Evolutionary conservation across 2,113 vertebrate species (phyloP), one percentile per base, ranked within the genome.

Genomic region (Sciurus niger): DNA sequence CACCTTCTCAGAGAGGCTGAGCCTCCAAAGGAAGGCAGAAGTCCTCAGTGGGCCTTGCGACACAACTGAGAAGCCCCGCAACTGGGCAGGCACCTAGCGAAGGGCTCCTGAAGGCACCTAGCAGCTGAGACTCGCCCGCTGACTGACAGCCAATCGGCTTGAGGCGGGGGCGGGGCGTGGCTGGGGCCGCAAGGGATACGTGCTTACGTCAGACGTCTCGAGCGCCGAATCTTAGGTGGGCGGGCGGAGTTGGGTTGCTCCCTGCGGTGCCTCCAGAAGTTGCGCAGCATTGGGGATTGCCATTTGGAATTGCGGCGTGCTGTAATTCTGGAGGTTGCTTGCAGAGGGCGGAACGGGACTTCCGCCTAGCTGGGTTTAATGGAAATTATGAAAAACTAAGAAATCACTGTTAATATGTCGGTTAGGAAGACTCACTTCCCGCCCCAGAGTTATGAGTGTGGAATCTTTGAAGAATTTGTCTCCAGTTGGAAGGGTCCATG

Each of bases 1-100:
- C 2, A 40, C 13, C 17, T 40, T 32, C 9, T 13, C 4, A 2
- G 13, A 40, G 1, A 85, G 34, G 14, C 18, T 17, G 11, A 48
- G 3, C 12, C 18, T 30, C 40, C 11, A 0, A 20, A 25, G 37
- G 55, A 28, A 17, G 18, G 53, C 43, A 32, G 9, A 53, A 20
- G 60, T 6, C 1, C 11, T 11, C 68, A 0, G 12, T 6, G 20
- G n/a, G 4, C 13, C n/a, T 16, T 2, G 9, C 28, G 0, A 6
- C 2, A 0, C 13, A 1, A 51, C 46, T 3, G 11, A 46, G n/a
- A 30, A n/a, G 18, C 32, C 34, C 13, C 4, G 8, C 22, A 14
- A 16, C 22, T 2, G 13, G 0, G 3, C 37, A 37, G 43, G 28
- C 8, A 0, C 32, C 4, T 9, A 17, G 1, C 2, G 0, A 1